Conservation (phyloP, 2,113 vertebrate species). For the Brienomyrus longianalis region DNA sequence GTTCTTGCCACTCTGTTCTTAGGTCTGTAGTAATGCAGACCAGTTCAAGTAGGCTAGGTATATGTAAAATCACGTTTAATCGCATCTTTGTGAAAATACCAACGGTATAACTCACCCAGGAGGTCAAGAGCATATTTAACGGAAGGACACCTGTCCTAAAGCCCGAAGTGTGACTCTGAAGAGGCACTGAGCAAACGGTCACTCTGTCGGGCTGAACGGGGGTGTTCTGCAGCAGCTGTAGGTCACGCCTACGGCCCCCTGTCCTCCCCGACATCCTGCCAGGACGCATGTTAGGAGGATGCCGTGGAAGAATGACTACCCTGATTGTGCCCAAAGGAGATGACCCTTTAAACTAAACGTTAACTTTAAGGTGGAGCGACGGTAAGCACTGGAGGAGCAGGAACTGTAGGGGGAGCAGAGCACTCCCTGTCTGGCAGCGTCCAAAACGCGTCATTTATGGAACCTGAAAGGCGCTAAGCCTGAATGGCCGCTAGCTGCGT, state of each 20-base stretch:
- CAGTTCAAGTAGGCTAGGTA: conserved; percentile 1
- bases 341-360: background rate
- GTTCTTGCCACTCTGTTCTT: background rate
- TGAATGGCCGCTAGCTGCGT: background rate
- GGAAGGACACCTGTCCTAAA: background rate
- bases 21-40: background rate
- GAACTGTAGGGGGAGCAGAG: background rate
- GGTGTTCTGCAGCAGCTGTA: background rate
- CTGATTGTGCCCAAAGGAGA: background rate
- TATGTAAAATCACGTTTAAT: background rate
- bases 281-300: background rate
- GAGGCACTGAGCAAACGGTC: background rate
- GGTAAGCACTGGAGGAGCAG: background rate
- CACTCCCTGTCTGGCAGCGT: background rate
- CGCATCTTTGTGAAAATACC: background rate
- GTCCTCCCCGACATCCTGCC: background rate
- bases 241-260: background rate
- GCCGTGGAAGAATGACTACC: background rate
- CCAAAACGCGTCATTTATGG: background rate
- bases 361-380: background rate
- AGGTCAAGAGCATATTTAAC: background rate
- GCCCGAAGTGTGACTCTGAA: background rate
- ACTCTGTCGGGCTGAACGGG: background rate
- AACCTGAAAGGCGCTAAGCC: background rate
- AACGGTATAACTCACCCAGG: background rate